These are phyloP conservation scores for Hestina assimilis DNA, from an alignment of 1,140 invertebrate genomes.

Conservation along the genomic window DNA sequence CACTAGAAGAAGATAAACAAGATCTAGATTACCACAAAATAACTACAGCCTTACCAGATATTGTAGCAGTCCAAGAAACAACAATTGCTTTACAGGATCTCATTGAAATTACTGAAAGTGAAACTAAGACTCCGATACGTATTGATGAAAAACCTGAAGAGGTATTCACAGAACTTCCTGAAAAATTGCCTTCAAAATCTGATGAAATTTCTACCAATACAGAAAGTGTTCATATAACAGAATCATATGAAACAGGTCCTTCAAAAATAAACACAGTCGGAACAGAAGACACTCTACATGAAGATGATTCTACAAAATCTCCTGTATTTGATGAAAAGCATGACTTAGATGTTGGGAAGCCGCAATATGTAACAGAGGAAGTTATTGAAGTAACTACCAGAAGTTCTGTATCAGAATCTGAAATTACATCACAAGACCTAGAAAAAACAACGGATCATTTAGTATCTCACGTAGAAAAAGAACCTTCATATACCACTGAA, in stretches of 20 bases:
- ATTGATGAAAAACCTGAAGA: slow-evolving; percentile 6
- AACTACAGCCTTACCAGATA: background rate
- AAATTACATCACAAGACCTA: background rate
- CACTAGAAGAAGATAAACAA: background rate
- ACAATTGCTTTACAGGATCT: background rate
- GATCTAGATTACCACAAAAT: background rate
- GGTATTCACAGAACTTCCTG: background rate
- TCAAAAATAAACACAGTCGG: background rate
- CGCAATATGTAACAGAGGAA: background rate
- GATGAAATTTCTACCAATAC: background rate
- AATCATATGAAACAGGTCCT: slow-evolving; percentile 3
- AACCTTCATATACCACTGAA: slow-evolving; percentile 3
- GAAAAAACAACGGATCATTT: background rate
- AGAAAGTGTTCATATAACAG: background rate
- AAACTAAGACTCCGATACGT: background rate
- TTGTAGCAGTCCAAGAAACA: background rate
- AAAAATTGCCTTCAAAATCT: background rate
- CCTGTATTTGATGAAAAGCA: background rate
- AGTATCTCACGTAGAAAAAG: background rate
- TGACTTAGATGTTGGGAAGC: background rate
- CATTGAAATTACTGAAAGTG: background rate
- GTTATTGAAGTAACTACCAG: background rate
- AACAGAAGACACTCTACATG: background rate
- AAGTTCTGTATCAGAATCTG: background rate
- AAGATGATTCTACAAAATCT: background rate